phyloP scores from a whole-genome alignment of 2,113 vertebrate genomes.

The Macrotis lagotis region DNA sequence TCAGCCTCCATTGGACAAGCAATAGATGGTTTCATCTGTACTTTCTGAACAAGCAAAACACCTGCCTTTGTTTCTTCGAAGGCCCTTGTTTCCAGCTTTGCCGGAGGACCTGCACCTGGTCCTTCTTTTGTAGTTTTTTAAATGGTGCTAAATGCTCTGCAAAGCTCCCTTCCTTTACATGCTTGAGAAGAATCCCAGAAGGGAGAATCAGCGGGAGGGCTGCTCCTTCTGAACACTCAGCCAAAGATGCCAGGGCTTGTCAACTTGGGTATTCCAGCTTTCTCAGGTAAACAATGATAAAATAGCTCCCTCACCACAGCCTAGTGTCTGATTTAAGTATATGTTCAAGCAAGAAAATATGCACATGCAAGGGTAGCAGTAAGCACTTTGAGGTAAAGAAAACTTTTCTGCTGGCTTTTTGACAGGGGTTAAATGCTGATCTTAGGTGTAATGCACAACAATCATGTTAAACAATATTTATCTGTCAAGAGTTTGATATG shows the following conservation, averaged over 20 bases:
- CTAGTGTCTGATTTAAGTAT: conserved; percentile 64
- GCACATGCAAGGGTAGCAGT: conserved; percentile 29
- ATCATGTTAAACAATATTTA: conserved; percentile 64
- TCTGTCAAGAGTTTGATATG: conserved; percentile 40
- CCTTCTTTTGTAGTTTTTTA: conserved; percentile 13
- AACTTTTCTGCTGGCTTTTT: conserved; percentile 17
- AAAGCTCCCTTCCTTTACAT: conserved; percentile 39
- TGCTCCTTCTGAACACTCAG: background rate
- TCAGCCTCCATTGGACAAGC: background rate
- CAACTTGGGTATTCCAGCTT: conserved; percentile 9
- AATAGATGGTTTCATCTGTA: background rate
- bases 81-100: background rate
- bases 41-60: background rate
- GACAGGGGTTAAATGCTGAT: conserved; percentile 57
- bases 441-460: conserved; percentile 41
- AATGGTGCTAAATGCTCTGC: background rate
- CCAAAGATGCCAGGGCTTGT: conserved; percentile 57
- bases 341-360: conserved; percentile 63
- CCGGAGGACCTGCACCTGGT: background rate
- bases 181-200: conserved; percentile 30
- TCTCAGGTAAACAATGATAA: conserved; percentile 47
- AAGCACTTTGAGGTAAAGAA: conserved; percentile 61
- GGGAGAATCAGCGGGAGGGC: conserved; percentile 1
- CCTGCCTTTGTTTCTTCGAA: background rate
- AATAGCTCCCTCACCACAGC: conserved; percentile 38